Evolutionary conservation across 2,113 vertebrate species (phyloP), one percentile per base, ranked within the genome.

Genomic region (Catharus bicknelli): DNA sequence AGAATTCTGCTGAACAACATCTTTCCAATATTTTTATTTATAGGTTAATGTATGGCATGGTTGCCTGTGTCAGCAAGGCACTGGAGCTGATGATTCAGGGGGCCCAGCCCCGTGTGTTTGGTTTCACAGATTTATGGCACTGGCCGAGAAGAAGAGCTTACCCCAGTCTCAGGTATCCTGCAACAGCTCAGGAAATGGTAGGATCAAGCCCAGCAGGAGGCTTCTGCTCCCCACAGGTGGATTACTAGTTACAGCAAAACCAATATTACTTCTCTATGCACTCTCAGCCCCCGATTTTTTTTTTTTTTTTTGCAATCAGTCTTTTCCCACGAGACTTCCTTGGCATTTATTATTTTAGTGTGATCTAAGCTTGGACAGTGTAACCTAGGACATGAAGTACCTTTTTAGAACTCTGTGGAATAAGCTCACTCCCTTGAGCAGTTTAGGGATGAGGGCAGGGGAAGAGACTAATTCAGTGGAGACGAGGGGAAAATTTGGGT

Each of bases 241-340:
- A 75, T 38, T 67, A 66, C 10, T 32, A 51, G 29, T 58, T 47
- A 38, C 30, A 93, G 47, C 32, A 85, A 75, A 86, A 19, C 0
- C 5, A 18, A 5, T 50, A 57, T 19, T 66, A 9, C 5, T 63
- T 76, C 50, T 76, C 40, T 47, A 16, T 1, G 5, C 15, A 13
- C 26, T 16, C 20, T 21, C 2, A 13, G 2, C 5, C 5, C 25
- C 7, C 10, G 5, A 1, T 36, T 32, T 19, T 4, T 57, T 88
- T 38, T 38, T 80, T 43, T 19, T 5, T 58, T 88, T 90, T 77
- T 45, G 2, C 9, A 34, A 16, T 36, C 23, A 64, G 18, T 2
- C 7, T 7, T 40, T 16, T 81, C 57, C 20, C 19, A 13, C 20
- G 55, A 50, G n/a, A 26, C 62, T 79, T 87, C 27, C 5, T 78